Evolutionary conservation across 2,797 vertebrate species (phyloP).

Genomic region (Euthynnus affinis): DNA sequence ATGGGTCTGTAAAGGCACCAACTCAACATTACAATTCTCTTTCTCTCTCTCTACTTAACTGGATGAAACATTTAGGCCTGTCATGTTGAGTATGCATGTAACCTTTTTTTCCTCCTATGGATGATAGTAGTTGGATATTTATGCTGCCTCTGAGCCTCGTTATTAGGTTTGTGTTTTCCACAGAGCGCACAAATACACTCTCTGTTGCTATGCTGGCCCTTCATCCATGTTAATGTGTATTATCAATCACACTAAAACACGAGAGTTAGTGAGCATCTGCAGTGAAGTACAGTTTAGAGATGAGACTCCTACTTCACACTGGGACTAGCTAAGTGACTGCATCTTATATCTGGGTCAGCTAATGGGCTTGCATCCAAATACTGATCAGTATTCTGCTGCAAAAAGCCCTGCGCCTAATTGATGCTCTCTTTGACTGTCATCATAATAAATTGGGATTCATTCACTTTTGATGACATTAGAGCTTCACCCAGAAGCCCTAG

Average conservation of each 20-base stretch:
- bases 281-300: slow-evolving; percentile 50
- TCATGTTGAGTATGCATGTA: slow-evolving; percentile 38
- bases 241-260: slow-evolving; percentile 68
- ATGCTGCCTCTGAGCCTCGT: slow-evolving; percentile 33
- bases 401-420: slow-evolving; percentile 48
- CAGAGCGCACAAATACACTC: slow-evolving; percentile 28
- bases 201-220: slow-evolving; percentile 42
- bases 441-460: slow-evolving; percentile 70
- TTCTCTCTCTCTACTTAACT: slow-evolving; percentile 12
- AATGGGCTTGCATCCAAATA: slow-evolving; percentile 57
- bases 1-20: slow-evolving; percentile 46
- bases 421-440: slow-evolving; percentile 67
- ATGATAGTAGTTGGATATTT: slow-evolving; percentile 44
- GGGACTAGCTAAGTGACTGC: slow-evolving; percentile 24
- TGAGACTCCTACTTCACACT: slow-evolving; percentile 50
- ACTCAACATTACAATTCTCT: slow-evolving; percentile 25
- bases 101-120: slow-evolving; percentile 13
- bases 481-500: slow-evolving; percentile 51
- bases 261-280: slow-evolving; percentile 15
- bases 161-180: slow-evolving; percentile 50
- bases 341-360: slow-evolving; percentile 37
- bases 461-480: slow-evolving; percentile 67
- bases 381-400: slow-evolving; percentile 60
- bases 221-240: slow-evolving; percentile 55
- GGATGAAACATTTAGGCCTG: slow-evolving; percentile 48